Evolutionary conservation across 2,113 vertebrate species (phyloP).

Genomic region (Genyomyrus donnyi): DNA sequence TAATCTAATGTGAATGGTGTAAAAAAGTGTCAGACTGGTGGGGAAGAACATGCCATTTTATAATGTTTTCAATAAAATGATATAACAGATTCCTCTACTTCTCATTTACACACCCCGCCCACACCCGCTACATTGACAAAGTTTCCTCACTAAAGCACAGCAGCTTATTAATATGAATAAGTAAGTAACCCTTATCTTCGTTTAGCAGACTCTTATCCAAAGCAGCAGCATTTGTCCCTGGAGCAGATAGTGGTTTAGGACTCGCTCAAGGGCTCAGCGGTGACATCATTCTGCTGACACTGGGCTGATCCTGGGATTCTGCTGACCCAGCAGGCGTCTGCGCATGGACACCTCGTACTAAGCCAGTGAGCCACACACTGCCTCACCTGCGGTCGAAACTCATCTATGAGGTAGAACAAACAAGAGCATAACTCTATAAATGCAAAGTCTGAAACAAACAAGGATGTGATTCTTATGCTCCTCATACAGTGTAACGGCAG

Average conservation of each 20-base stretch:
- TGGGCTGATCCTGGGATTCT: not conserved
- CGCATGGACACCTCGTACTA: not conserved
- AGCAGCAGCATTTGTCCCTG: not conserved
- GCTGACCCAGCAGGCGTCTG: not conserved
- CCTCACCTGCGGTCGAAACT: not conserved
- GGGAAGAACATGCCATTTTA: conserved; percentile 46
- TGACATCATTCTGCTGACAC: not conserved
- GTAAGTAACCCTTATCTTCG: not conserved
- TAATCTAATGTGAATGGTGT: conserved; percentile 42
- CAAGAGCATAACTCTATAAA: not conserved
- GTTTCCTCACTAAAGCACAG: not conserved
- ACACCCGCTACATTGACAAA: not conserved
- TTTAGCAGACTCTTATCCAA: not conserved
- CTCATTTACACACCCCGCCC: not conserved
- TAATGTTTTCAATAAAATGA: conserved; percentile 57
- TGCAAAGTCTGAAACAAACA: not conserved
- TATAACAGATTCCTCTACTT: not conserved
- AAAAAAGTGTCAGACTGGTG: not conserved
- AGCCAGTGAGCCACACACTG: not conserved
- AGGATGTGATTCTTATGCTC: not conserved
- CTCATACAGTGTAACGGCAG: not conserved
- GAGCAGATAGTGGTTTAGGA: not conserved
- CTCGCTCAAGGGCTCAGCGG: not conserved
- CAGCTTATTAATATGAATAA: not conserved
- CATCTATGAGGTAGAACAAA: not conserved